Evolutionary conservation across 1,140 invertebrate genomes (phyloP).

Genomic region (Drosophila auraria): DNA sequence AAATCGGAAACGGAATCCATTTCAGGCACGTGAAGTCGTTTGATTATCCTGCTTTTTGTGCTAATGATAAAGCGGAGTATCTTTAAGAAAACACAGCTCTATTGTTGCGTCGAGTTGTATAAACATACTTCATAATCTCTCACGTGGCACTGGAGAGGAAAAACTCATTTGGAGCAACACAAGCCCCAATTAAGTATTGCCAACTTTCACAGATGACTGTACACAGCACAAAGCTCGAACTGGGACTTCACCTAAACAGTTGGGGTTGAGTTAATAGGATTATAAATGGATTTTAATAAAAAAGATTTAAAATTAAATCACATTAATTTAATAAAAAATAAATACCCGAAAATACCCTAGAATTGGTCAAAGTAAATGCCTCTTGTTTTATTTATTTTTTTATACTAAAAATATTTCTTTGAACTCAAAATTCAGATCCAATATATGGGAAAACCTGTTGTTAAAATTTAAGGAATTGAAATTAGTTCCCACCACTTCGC

Average conservation of each 20-base stretch:
- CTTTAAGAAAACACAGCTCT: constrained; percentile 13
- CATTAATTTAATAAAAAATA: too few species aligned
- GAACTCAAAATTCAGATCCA: too few species aligned
- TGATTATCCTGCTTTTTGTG: constrained; percentile 66
- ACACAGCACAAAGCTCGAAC: constrained; percentile 8
- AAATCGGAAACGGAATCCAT: constrained; percentile 63
- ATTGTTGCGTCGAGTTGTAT: constrained; percentile 21
- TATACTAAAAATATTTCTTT: too few species aligned
- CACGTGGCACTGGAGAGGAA: constrained; percentile 37
- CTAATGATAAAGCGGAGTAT: constrained; percentile 38
- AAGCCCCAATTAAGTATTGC: constrained; percentile 48
- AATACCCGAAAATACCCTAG: too few species aligned
- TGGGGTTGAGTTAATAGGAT: background rate
- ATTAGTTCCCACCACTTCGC: too few species aligned
- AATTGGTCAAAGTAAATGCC: too few species aligned
- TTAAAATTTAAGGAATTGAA: too few species aligned
- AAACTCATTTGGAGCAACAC: constrained; percentile 50
- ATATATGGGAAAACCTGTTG: too few species aligned
- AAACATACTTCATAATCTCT: constrained; percentile 42
- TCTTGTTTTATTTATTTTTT: too few species aligned
- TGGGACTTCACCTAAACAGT: background rate
- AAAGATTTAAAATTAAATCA: too few species aligned
- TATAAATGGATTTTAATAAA: too few species aligned
- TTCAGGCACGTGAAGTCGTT: constrained; percentile 72
- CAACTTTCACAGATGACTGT: constrained; percentile 38